A percentile compares a stretch with the other conserved stretches of the same genome.
Conservation (phyloP, 1,140 invertebrate species). For the Drosophila lowei region DNA sequence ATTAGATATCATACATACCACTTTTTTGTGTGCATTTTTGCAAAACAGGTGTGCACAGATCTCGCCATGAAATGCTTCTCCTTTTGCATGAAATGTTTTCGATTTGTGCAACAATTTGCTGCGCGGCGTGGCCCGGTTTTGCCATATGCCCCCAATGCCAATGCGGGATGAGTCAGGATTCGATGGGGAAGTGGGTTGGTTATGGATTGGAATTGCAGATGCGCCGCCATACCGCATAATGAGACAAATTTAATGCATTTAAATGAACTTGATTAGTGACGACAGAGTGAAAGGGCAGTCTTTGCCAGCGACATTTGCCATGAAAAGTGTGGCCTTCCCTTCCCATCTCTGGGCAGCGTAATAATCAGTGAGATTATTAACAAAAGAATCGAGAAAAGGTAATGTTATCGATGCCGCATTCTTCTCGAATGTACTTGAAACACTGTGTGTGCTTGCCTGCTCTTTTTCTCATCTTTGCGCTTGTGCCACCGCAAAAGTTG, state of each 20-base stretch:
- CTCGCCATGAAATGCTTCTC: no score
- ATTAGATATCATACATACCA: no score
- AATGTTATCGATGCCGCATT: no score
- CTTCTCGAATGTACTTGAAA: no score
- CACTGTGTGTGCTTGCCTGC: no score
- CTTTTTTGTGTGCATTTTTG: no score
- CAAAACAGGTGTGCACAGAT: slow-evolving; percentile 45
- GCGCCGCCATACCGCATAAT: slow-evolving; percentile 34
- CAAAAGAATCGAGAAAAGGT: no score
- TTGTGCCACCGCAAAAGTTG: no score
- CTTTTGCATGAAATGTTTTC: slow-evolving; percentile 48
- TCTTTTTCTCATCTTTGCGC: no score
- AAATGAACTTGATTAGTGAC: slow-evolving; percentile 69
- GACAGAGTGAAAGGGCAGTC: slow-evolving; percentile 22
- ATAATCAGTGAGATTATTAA: no score
- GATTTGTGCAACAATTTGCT: slow-evolving; percentile 57
- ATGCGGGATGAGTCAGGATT: slow-evolving; percentile 17
- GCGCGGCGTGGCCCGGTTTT: slow-evolving; percentile 62
- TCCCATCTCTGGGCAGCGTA: neutral
- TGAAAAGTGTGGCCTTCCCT: slow-evolving; percentile 44
- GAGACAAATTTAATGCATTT: slow-evolving; percentile 67
- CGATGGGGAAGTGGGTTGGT: neutral
- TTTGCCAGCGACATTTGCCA: slow-evolving; percentile 25
- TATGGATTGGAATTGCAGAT: slow-evolving; percentile 38
- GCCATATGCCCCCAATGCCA: slow-evolving; percentile 53